Evolutionary conservation across 2,888 invertebrate species (phyloP).

Genomic region (Rhopalosiphum nymphaeae): DNA sequence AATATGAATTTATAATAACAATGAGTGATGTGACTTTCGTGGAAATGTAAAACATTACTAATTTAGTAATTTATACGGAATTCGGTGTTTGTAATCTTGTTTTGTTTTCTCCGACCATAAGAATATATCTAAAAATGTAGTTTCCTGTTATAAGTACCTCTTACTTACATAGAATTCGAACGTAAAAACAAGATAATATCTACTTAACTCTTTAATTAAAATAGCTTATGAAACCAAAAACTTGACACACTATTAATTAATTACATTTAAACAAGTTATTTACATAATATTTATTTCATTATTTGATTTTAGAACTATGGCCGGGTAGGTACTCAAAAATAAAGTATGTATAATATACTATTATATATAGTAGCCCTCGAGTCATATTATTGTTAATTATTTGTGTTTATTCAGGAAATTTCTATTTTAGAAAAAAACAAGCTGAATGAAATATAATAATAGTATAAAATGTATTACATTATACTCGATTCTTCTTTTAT

Average conservation of each 20-base stretch:
- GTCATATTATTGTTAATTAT: neutral
- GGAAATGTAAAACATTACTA: neutral
- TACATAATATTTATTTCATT: neutral
- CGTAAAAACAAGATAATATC: neutral
- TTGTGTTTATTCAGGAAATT: neutral
- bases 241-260: neutral
- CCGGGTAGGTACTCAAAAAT: neutral
- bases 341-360: neutral
- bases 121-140: neutral
- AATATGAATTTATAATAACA: neutral
- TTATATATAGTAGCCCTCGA: neutral
- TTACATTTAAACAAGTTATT: neutral
- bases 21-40: neutral
- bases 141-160: neutral
- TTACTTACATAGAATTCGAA: neutral
- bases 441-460: neutral
- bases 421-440: neutral
- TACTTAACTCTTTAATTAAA: neutral
- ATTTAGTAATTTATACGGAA: neutral
- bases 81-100: neutral
- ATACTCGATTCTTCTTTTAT: neutral
- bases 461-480: neutral
- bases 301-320: neutral
- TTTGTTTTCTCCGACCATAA: neutral
- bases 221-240: neutral